These are phyloP conservation scores for Falco berigora DNA, from an alignment of 2,797 vertebrate genomes.

Conservation along the genomic window DNA sequence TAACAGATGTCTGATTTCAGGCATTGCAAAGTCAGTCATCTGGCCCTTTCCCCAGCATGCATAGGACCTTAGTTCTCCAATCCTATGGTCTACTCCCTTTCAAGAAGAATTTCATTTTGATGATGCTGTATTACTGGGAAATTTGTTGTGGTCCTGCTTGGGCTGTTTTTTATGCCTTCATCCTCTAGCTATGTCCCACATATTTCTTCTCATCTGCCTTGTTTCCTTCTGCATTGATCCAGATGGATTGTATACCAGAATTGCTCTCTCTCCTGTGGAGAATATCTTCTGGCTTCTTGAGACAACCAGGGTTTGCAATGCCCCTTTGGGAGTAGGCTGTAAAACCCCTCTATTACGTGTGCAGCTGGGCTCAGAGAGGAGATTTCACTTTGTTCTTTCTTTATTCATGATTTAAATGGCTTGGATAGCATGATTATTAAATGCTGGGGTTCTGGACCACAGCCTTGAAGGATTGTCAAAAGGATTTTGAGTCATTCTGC, in stretches of 20 bases:
- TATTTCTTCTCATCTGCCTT: constrained; percentile 19
- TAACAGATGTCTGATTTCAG: constrained; percentile 59
- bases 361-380: constrained; percentile 25
- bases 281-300: constrained; percentile 22
- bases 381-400: constrained; percentile 38
- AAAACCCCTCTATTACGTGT: constrained; percentile 5
- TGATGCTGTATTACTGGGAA: not conserved
- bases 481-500: not conserved
- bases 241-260: not conserved
- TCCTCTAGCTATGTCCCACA: not conserved
- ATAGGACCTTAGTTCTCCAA: not conserved
- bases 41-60: not conserved
- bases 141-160: not conserved
- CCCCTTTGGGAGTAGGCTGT: not conserved
- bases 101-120: constrained; percentile 1
- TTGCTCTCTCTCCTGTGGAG: not conserved
- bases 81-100: not conserved
- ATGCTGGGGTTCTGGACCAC: not conserved
- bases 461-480: not conserved
- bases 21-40: not conserved
- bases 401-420: constrained; percentile 1
- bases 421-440: not conserved
- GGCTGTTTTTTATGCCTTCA: constrained; percentile 8
- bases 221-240: constrained; percentile 10
- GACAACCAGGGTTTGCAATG: not conserved